These are phyloP conservation scores for Epizoanthus illoricatus DNA, from an alignment of 92 coral and sea anemone species.

Conservation along the genomic window DNA sequence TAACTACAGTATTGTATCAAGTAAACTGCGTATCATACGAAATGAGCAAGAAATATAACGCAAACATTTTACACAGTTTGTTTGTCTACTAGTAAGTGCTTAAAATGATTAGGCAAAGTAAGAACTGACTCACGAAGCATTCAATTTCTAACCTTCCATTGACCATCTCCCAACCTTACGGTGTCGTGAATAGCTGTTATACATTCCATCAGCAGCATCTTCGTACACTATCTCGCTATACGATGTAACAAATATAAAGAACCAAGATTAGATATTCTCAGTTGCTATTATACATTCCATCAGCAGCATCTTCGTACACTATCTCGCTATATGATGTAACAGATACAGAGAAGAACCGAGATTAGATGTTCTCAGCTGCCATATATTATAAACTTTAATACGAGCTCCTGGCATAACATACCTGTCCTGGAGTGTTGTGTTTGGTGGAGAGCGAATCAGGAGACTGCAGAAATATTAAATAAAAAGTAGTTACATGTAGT, in stretches of 20 bases:
- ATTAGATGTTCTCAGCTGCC: background rate
- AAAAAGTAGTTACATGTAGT: background rate
- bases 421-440: slow-evolving; percentile 64
- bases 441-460: slow-evolving; percentile 61
- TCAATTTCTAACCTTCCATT: slow-evolving; percentile 54
- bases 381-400: too few species aligned
- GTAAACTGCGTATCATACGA: too few species aligned
- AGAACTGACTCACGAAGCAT: background rate
- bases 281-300: background rate
- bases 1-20: too few species aligned
- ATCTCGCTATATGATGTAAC: slow-evolving; percentile 52
- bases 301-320: slow-evolving; percentile 56
- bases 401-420: slow-evolving; percentile 8
- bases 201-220: slow-evolving; percentile 55
- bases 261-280: background rate
- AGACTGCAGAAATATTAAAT: slow-evolving; percentile 56
- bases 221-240: slow-evolving; percentile 70
- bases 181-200: slow-evolving; percentile 51
- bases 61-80: too few species aligned
- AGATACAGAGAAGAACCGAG: background rate
- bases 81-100: too few species aligned
- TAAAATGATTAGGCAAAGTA: background rate
- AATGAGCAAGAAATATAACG: too few species aligned
- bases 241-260: background rate
- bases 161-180: slow-evolving; percentile 69